Evolutionary conservation across 2,797 vertebrate genomes (phyloP), one percentile per base, ranked within the genome.

Genomic region (Aplochiton taeniatus): DNA sequence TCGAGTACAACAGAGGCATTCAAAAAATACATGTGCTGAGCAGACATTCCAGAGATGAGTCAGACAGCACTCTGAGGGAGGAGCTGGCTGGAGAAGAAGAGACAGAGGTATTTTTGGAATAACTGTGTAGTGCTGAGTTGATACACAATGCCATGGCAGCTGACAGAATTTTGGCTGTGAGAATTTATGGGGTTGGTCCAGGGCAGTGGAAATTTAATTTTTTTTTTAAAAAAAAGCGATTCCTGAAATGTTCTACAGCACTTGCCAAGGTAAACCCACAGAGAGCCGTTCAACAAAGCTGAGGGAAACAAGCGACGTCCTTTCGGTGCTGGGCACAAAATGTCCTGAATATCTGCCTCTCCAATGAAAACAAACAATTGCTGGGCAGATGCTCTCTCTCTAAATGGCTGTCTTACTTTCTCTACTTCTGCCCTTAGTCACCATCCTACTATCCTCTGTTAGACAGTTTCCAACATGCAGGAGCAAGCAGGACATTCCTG

Each of bases 311-410:
- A 20, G 63, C 18, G 19, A 52, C 55, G 51, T 66, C 60, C n/a
- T 13, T 61, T 13, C 53, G 47, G 64, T 61, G 58, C 20, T 59
- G 68, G 72, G 73, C 79, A 81, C 74, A 69, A 54, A 66, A 76
- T 74, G 74, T 79, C 65, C 73, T 46, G 43, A 61, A 72, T 72
- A 56, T 61, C 68, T 60, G 4, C 12, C 58, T 57, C 68, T 52
- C 82, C 16, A 50, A 9, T 68, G 60, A 69, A 78, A 65, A 71
- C 51, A 83, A 83, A 58, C 60, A 54, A 4, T 18, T 11, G 16
- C 17, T 57, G 54, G 50, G 58, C 70, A 81, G 67, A 73, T 62
- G 14, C 43, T 20, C 53, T 31, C 45, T 16, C 44, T 41, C 52
- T 11, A n/a, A 12, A 31, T 64, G 13, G 46, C n/a, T n/a, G 12